Evolutionary conservation across 2,888 invertebrate species (phyloP), one percentile per base, ranked within the genome.

Genomic region (Melieria picta): DNA sequence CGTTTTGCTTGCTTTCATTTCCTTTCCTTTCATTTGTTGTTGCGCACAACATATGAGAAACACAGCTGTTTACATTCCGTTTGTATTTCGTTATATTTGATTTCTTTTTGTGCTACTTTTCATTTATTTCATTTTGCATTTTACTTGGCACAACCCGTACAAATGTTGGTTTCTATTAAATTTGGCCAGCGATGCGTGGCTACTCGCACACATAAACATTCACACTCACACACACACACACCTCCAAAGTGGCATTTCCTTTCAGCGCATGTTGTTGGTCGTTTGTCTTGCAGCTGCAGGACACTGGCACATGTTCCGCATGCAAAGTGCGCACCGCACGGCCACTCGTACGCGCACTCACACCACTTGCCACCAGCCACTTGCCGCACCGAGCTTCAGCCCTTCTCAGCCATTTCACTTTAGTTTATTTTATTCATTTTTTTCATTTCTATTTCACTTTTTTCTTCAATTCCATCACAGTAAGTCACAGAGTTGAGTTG

Each of bases 181-280:
- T 64, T 69, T 64, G 46, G 55, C 55, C 68, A 69, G 55, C 61
- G 55, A 69, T 69, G 68, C 68, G 68, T 62, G 68, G 16, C 68
- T 46, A 55, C 55, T 46, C 46, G 55, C 45, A 9, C 55, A 69
- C 16, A 46, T 46, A 4, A 9, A n/a, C 47, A 58, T 58, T 43
- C 58, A 57, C 42, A 52, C 56, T 13, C 43, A 50, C 50, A 6
- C 42, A 43, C 43, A 58, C 57, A 30, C 7, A 56, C 47, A 58
- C 48, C 7, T 48, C 13, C 55, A 45, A 4, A 55, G 16, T 16
- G 2, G 30, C 30, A 30, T 2, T 30, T 30, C 30, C 30, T 30
- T 30, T 30, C 30, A 30, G 30, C 30, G 30, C 30, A 30, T 30
- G 30, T 30, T 30, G 46, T 65, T 52, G 13, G 47, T 48, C 47